Evolutionary conservation across 2,888 invertebrate genomes (phyloP), one percentile per base, ranked within the genome.

Genomic region (Oscheius sp.): DNA sequence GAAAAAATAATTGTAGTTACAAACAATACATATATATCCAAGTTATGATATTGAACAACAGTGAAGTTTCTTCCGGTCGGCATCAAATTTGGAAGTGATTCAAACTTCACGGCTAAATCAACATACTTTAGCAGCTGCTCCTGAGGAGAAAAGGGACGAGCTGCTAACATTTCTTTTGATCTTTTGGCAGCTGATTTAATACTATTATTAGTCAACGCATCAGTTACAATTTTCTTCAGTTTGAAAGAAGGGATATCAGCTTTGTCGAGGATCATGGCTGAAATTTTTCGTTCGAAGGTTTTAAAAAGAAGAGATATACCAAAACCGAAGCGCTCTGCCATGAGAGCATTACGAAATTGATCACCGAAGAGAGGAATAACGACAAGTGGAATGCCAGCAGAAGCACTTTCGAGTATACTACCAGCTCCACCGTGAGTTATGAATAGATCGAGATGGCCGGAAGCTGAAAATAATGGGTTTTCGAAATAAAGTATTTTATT

Each of bases 351-450:
- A 12, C 65, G 38, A 22, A 30, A 20, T 36, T 65, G 65, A 22
- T 65, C 65, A 12, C 65, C 65, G 30, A 65, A 65, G 1, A 65
- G 32, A 22, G 65, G 65, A 20, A 65, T 28, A 9, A 44, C 36
- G 30, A 56, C 38, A 4, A 54, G 5, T 14, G 65, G 65, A 26
- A 65, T 44, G 12, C 51, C 65, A 2, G 28, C 1, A 41, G 32
- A 36, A 14, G 65, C 65, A 20, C 38, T 24, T 54, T 65, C 65
- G 20, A 45, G 26, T 1, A 65, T 26, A 22, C 65, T 65, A 1
- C 65, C 65, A n/a, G 65, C 65, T 26, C 65, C 65, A n/a, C 65
- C 65, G 36, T 65, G 65, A 22, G 65, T 65, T 1, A 65, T 20
- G 22, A 65, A 65, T 14, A 65, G 54, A 30, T 59, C 59, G 9